Conservation (phyloP, 2,113 vertebrate species). For the Vidua chalybeata region DNA sequence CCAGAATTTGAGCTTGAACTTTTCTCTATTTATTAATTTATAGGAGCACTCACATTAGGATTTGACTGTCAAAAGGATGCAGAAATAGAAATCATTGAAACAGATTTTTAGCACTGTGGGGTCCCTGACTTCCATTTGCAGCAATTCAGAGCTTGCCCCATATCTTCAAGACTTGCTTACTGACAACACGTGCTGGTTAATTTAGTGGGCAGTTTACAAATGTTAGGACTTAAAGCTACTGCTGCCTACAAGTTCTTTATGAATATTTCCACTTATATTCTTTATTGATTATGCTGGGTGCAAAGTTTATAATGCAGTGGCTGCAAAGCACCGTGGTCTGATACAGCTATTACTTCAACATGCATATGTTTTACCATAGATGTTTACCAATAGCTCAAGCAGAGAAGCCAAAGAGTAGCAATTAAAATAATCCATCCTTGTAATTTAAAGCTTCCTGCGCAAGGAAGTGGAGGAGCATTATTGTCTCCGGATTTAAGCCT, state of each 20-base stretch:
- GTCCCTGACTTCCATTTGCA: not conserved
- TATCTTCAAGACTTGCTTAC: not conserved
- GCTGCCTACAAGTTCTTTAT: not conserved
- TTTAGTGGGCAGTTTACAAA: not conserved
- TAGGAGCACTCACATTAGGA: not conserved
- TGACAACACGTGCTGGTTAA: not conserved
- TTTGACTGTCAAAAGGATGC: not conserved
- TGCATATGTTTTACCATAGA: not conserved
- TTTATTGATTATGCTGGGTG: not conserved
- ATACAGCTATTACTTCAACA: not conserved
- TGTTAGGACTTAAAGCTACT: not conserved
- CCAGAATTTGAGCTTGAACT: not conserved
- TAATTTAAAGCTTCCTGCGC: constrained; percentile 77
- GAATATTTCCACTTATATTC: not conserved
- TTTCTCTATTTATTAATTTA: not conserved
- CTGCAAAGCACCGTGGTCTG: not conserved
- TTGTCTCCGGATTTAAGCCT: constrained; percentile 40
- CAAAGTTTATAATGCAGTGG: not conserved
- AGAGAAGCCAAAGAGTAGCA: constrained; percentile 62
- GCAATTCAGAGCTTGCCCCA: not conserved
- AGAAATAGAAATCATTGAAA: not conserved
- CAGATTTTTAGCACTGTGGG: not conserved
- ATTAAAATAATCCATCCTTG: constrained; percentile 72
- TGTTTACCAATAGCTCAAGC: constrained; percentile 62
- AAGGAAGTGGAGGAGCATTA: constrained; percentile 66